Evolutionary conservation across 2,113 vertebrate genomes (phyloP), one percentile per base, ranked within the genome.

Genomic region (Ammodytes dubius): DNA sequence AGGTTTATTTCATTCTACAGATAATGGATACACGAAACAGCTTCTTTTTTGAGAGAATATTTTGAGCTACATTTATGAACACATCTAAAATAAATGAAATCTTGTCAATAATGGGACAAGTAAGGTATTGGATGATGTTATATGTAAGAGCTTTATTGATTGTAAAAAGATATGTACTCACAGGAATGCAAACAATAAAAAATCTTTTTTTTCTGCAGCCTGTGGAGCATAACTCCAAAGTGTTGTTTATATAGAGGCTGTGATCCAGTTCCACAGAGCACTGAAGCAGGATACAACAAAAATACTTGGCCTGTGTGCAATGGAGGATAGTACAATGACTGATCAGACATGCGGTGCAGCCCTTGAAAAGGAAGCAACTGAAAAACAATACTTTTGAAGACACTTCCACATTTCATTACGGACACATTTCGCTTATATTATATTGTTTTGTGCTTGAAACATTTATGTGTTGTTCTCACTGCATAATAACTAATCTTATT

Each of bases 241-340:
- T 64, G 46, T 63, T 91, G 83, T 92, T 91, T 87, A 82, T 79
- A 82, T 45, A 42, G 56, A 83, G 19, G 2, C 83, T 91, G 90
- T 87, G 87, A 85, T 85, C 80, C 70, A 37, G 83, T 82, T 89
- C 80, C 77, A 75, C 74, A 67, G 74, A 14, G 74, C 79, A 79
- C 67, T 61, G 72, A 88, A 83, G 78, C 81, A 88, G 69, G 81
- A 68, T 60, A 78, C 82, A 83, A 75, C 63, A 75, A 63, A 86
- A 82, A 74, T 11, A 73, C 74, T 73, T 52, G 60, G 63, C 61
- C 84, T 74, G 76, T 67, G 15, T 79, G 72, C 58, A 80, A 83
- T 74, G 58, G 64, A 84, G 74, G 61, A n/a, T 61, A 15, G 74
- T 19, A 61, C 43, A 66, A 57, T 58, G 72, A 56, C 19, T 74